Evolutionary conservation across 2,888 invertebrate species (phyloP).

Genomic region (Trissolcus brochymenae): DNA sequence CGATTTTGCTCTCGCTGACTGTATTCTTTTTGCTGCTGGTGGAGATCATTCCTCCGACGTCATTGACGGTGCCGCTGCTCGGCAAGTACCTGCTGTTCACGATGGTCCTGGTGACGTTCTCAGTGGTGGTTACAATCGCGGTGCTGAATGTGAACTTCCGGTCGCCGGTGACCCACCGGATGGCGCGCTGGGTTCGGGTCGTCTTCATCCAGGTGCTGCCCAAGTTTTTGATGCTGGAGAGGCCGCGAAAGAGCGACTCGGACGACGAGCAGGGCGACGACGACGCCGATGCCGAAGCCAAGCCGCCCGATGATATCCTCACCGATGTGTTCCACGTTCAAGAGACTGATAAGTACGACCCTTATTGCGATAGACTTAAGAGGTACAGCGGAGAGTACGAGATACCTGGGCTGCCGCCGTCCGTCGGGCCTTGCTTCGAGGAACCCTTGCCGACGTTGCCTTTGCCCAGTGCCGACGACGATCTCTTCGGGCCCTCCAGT

Average conservation of each 20-base stretch:
- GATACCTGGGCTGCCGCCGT: conserved; percentile 78
- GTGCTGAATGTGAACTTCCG: conserved; percentile 95
- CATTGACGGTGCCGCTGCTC: conserved; percentile 91
- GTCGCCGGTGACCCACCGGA: conserved; percentile 93
- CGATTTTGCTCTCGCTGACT: conserved; percentile 93
- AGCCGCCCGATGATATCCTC: conserved; percentile 81
- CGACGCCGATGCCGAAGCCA: conserved; percentile 65
- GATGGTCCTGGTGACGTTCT: conserved; percentile 94
- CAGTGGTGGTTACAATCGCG: conserved; percentile 94
- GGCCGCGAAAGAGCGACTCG: conserved; percentile 87
- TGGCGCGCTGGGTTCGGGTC: conserved; percentile 93
- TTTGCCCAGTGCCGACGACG: conserved; percentile 88
- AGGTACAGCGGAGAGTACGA: conserved; percentile 85
- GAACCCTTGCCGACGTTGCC: conserved; percentile 84
- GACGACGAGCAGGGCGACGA: conserved; percentile 79
- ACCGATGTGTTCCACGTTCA: conserved; percentile 87
- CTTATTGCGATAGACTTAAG: conserved; percentile 78
- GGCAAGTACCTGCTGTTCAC: conserved; percentile 96
- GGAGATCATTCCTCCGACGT: conserved; percentile 96
- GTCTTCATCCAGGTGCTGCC: conserved; percentile 92
- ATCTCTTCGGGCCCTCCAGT: conserved; percentile 86
- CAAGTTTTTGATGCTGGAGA: conserved; percentile 90
- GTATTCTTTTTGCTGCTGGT: conserved; percentile 95
- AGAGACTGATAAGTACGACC: conserved; percentile 82
- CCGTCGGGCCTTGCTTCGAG: conserved; percentile 79